These are phyloP conservation scores for Larimichthys crocea DNA, from an alignment of 2,113 vertebrate species.

Conservation along the genomic window DNA sequence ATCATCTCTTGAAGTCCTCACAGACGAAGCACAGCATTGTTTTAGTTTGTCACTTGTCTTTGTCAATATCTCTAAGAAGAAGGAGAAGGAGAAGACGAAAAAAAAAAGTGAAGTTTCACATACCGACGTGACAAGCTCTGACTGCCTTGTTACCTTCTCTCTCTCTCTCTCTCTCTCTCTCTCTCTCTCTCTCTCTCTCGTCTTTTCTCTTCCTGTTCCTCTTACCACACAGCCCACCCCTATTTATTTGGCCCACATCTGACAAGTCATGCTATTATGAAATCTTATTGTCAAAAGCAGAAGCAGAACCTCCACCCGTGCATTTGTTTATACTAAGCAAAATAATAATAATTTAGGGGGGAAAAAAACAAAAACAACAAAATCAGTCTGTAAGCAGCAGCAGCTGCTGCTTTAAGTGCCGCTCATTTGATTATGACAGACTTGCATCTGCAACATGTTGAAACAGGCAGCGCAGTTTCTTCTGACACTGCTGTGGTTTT, in stretches of 20 bases:
- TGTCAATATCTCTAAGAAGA: constrained; percentile 16
- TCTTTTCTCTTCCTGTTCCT: constrained; percentile 81
- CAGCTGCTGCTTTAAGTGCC: constrained; percentile 51
- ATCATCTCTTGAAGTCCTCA: constrained; percentile 65
- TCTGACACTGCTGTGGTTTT: constrained; percentile 83
- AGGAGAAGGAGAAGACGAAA: neutral
- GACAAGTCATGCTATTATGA: constrained; percentile 34
- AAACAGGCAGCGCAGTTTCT: constrained; percentile 76
- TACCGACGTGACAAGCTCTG: constrained; percentile 50
- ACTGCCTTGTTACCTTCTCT: constrained; percentile 54
- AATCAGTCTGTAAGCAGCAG: neutral
- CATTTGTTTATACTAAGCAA: neutral
- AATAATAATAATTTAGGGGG: too few relatives aligned
- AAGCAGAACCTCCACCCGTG: neutral
- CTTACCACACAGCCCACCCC: constrained; percentile 78
- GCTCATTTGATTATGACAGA: constrained; percentile 52
- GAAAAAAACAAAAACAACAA: neutral
- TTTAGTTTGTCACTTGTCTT: constrained; percentile 31
- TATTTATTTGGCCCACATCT: constrained; percentile 68
- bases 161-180: too few relatives aligned
- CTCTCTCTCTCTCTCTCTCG: constrained; percentile 29
- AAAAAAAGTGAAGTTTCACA: constrained; percentile 54
- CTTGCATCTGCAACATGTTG: constrained; percentile 73
- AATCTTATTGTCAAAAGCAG: constrained; percentile 12
- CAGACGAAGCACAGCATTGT: constrained; percentile 58